Base-by-base conservation (phyloP, 2,113 vertebrate species). In the Forbesichthys papilliferus region DNA sequence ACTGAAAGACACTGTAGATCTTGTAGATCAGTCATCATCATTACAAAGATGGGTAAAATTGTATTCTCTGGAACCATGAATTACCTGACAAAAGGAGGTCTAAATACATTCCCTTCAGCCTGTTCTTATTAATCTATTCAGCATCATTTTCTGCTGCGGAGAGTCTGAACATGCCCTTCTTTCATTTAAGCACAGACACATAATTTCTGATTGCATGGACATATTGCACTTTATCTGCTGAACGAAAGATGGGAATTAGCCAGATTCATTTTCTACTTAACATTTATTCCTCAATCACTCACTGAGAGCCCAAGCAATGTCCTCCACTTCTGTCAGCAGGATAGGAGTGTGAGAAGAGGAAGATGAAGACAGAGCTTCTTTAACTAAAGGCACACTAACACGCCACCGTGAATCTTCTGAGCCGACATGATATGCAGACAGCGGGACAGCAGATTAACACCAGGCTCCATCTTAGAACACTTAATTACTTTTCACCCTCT, bases 401-500 rank as follows among this genome's bases (percentile, higher is more conserved):
- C 87, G 74, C 80, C 82, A 70, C 42, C 69, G 76, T 5, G 13
- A 68, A 77, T 84, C 73, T 74, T 77, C 82, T 69, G 71, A 81
- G 77, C 84, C 76, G 82, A 80, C 66, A 60, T n/a, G 48, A 73
- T 60, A 63, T 12, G 18, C 63, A 78, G 76, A 69, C 81, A 84
- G 78, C 71, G 66, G 82, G 79, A 72, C 74, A 61, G 74, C 76
- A 84, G 84, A 84, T 89, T 84, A 92, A 84, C 72, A 67, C 64
- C 69, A 66, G 64, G 75, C 79, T 68, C 70, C 49, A 18, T 84
- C 81, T 68, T 11, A 53, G 75, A 71, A 79, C 71, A 74, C 72
- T 86, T 89, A 79, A 87, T 87, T 85, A 81, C 58, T 11, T 77
- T 77, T 83, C 61, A 64, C 49, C 64, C 57, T 65, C 64, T 51